A percentile compares a stretch with the other conserved stretches of the same genome.
phyloP scores from a whole-genome alignment of 2,888 invertebrate species.

The Phalera bucephala region DNA sequence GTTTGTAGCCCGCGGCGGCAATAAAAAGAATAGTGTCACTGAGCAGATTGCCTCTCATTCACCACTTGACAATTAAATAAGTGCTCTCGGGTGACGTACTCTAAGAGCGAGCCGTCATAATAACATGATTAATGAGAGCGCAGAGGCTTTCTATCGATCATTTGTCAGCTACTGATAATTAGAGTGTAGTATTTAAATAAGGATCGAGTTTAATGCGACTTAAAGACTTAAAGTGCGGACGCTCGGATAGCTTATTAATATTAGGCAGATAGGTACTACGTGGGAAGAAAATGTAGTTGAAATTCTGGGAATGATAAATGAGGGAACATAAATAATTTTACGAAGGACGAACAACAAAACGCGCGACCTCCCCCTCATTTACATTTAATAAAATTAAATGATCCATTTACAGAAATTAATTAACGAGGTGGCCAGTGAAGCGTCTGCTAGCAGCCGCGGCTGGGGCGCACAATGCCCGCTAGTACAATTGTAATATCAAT shows the following conservation, averaged over 20 bases:
- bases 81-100: slow-evolving; percentile 69
- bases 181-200: slow-evolving; percentile 61
- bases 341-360: slow-evolving; percentile 49
- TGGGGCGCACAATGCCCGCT: slow-evolving; percentile 25
- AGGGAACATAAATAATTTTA: slow-evolving; percentile 46
- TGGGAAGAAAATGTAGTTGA: slow-evolving; percentile 9
- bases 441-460: slow-evolving; percentile 64
- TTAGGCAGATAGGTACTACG: slow-evolving; percentile 4
- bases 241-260: slow-evolving; percentile 10
- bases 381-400: slow-evolving; percentile 83
- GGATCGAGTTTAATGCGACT: slow-evolving; percentile 41
- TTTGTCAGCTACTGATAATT: slow-evolving; percentile 77
- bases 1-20: slow-evolving; percentile 67
- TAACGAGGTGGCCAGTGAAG: slow-evolving; percentile 77
- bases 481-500: slow-evolving; percentile 64
- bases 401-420: slow-evolving; percentile 82
- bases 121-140: slow-evolving; percentile 70
- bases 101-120: slow-evolving; percentile 69
- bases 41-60: slow-evolving; percentile 79
- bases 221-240: slow-evolving; percentile 30
- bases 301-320: slow-evolving; percentile 30
- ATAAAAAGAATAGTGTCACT: slow-evolving; percentile 80
- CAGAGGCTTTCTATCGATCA: slow-evolving; percentile 71
- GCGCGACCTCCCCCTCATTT: slow-evolving; percentile 74
- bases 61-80: slow-evolving; percentile 80